These are phyloP conservation scores for Premnoplex brunnescens DNA, from an alignment of 2,797 vertebrate genomes.

Conservation along the genomic window DNA sequence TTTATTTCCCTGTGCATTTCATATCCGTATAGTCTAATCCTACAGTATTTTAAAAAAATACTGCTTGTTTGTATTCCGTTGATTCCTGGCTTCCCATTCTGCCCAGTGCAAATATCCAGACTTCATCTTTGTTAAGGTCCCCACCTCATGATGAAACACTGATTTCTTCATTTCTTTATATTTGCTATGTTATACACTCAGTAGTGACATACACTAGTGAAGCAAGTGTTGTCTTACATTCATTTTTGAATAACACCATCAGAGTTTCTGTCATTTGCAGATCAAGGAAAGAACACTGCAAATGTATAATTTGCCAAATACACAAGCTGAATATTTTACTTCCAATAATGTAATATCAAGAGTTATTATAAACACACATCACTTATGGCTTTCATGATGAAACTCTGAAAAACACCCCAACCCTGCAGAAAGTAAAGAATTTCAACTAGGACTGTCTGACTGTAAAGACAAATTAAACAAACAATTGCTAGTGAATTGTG, in stretches of 20 bases:
- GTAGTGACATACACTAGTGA: background rate
- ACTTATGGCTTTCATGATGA: background rate
- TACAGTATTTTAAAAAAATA: background rate
- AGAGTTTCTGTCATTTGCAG: background rate
- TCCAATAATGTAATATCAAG: background rate
- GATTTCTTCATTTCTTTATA: background rate
- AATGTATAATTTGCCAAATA: background rate
- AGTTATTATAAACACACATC: background rate
- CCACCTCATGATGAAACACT: background rate
- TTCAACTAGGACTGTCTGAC: background rate
- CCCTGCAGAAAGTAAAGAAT: background rate
- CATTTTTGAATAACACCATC: background rate
- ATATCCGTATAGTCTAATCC: background rate
- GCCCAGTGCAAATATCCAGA: background rate
- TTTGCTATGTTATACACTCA: background rate
- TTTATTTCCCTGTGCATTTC: background rate
- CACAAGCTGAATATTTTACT: background rate
- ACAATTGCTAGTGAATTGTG: background rate
- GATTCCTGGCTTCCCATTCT: background rate
- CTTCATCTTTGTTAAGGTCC: background rate
- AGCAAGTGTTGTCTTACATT: background rate
- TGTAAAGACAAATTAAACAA: background rate
- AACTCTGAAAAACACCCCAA: background rate
- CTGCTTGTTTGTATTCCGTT: background rate
- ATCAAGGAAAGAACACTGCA: background rate